Evolutionary conservation across 2,113 vertebrate genomes (phyloP), one percentile per base, ranked within the genome.

Genomic region (Oenanthe oenanthe): DNA sequence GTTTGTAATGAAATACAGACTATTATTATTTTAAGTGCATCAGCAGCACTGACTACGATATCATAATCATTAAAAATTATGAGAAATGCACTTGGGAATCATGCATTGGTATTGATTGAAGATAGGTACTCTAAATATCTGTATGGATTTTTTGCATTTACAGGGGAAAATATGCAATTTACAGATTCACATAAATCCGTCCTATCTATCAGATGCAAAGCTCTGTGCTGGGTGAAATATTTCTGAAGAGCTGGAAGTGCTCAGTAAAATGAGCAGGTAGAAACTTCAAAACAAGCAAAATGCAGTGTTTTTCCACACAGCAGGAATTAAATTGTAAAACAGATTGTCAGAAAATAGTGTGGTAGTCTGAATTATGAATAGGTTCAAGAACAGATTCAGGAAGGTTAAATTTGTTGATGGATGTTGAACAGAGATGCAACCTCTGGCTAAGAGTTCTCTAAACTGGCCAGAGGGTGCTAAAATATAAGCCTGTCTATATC

Each of bases 351-450:
- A 86, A 95, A 92, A 80, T 31, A 93, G 63, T 22, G 18, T 85
- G 38, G 42, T 54, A 90, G 43, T 51, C 51, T 77, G 79, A 88
- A 93, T 90, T 80, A 88, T 54, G 42, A 93, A 71, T 40, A 92
- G 47, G 60, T 80, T 93, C 72, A 94, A 88, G 95, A 96, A 77
- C 29, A 92, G 75, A 88, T 86, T 61, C 40, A 43, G 25, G 63
- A 92, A 96, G 72, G 83, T 84, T 96, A 92, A 88, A 91, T 88
- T 86, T 84, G 25, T 83, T 93, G 92, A 74, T 67, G 43, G 40
- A 67, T 86, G 47, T 84, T 83, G 72, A 88, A 74, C 50, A 74
- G 7, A 71, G 42, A 95, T 22, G 26, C 63, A 85, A 57, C 75
- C 75, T 70, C 63, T 66, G n/a, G 67, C 79, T 88, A 83, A 73